A percentile compares a stretch with the other conserved stretches of the same genome.
Conservation (phyloP, 2,888 invertebrate species). For the Neoascia interrupta region DNA sequence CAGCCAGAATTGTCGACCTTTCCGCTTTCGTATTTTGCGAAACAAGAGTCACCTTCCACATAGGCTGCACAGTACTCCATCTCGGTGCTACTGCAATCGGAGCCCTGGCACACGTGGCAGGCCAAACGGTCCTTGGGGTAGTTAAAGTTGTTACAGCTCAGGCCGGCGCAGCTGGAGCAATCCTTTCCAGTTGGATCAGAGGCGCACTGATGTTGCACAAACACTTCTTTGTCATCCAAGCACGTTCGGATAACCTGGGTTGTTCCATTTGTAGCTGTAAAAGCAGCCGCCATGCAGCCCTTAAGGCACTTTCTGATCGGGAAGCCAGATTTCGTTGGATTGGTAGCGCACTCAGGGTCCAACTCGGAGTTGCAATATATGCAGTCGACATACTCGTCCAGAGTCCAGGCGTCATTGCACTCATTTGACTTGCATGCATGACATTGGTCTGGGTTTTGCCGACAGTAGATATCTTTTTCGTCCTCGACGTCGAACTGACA, state of each 20-base stretch:
- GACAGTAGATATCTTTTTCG: slow-evolving; percentile 74
- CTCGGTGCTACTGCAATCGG: slow-evolving; percentile 69
- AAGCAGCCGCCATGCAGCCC: slow-evolving; percentile 75
- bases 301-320: slow-evolving; percentile 73
- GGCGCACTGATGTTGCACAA: slow-evolving; percentile 71
- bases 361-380: slow-evolving; percentile 73
- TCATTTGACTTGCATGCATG: slow-evolving; percentile 76
- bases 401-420: slow-evolving; percentile 75
- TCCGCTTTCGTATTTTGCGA: slow-evolving; percentile 74
- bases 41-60: slow-evolving; percentile 73
- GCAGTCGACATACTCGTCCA: slow-evolving; percentile 72
- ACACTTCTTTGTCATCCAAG: slow-evolving; percentile 75
- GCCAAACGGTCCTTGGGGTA: slow-evolving; percentile 74
- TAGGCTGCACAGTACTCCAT: slow-evolving; percentile 72
- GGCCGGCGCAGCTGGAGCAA: slow-evolving; percentile 71
- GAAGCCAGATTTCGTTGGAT: slow-evolving; percentile 69
- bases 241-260: slow-evolving; percentile 75
- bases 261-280: slow-evolving; percentile 46
- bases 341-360: slow-evolving; percentile 47
- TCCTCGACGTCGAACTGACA: slow-evolving; percentile 76
- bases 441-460: slow-evolving; percentile 61
- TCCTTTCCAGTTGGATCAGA: slow-evolving; percentile 64
- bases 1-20: slow-evolving; percentile 73
- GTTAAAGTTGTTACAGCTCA: slow-evolving; percentile 73
- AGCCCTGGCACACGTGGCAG: slow-evolving; percentile 74